phyloP scores from a whole-genome alignment of 2,797 vertebrate species.

The Muscicapa comitata region DNA sequence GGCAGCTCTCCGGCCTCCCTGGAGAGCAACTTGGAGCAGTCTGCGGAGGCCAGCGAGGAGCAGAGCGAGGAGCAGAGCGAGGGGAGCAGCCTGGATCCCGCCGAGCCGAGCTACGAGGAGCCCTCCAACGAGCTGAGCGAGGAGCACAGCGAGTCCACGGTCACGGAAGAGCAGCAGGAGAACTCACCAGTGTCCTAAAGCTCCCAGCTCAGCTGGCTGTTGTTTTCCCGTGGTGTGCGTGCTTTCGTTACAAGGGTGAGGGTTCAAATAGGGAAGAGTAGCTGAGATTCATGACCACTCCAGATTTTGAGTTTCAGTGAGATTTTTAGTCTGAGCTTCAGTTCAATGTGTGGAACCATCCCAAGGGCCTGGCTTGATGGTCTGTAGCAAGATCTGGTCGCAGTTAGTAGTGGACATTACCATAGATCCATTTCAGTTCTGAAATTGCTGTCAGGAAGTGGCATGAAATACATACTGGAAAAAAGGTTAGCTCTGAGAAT shows the following conservation, averaged over 20 bases:
- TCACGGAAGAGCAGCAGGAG: conserved; percentile 65
- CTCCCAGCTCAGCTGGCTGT: not conserved
- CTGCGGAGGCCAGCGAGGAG: conserved; percentile 53
- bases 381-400: conserved; percentile 58
- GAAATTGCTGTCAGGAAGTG: conserved; percentile 66
- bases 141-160: conserved; percentile 45
- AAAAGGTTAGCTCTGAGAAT: conserved; percentile 43
- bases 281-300: conserved; percentile 49
- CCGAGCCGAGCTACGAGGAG: conserved; percentile 58
- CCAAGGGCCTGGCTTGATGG: conserved; percentile 57
- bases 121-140: conserved; percentile 45
- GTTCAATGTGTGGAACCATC: conserved; percentile 53
- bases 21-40: conserved; percentile 73
- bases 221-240: conserved; percentile 43
- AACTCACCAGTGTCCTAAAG: conserved; percentile 54
- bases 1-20: conserved; percentile 68
- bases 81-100: conserved; percentile 67
- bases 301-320: conserved; percentile 63
- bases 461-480: conserved; percentile 71
- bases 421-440: conserved; percentile 59
- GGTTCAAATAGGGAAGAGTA: conserved; percentile 65
- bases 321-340: conserved; percentile 61
- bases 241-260: conserved; percentile 63
- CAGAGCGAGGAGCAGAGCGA: conserved; percentile 72
- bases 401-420: conserved; percentile 63